Evolutionary conservation across 2,888 invertebrate genomes (phyloP).

Genomic region (Furcula furcula): DNA sequence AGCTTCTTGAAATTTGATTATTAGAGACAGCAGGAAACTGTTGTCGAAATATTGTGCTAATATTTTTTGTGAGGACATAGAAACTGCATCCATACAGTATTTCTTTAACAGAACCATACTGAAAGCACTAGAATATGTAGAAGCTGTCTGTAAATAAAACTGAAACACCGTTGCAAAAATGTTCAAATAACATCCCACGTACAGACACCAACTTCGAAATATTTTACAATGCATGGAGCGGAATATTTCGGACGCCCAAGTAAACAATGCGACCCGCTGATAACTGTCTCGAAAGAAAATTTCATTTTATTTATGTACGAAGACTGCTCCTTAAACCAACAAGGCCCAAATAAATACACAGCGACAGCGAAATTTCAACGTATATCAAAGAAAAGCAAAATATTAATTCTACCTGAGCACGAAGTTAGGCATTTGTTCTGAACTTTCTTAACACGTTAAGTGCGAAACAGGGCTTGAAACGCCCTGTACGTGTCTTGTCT

Average conservation of each 20-base stretch:
- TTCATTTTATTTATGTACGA: conserved; percentile 37
- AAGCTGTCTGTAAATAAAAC: too few species aligned
- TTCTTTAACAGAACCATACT: too few species aligned
- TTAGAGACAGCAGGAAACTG: too few species aligned
- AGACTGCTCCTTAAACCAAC: conserved; percentile 12
- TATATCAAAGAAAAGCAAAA: conserved; percentile 43
- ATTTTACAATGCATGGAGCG: conserved; percentile 12
- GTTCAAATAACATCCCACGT: background rate
- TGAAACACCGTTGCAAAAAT: too few species aligned
- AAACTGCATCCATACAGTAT: too few species aligned
- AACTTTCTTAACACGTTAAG: too few species aligned
- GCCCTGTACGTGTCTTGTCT: too few species aligned
- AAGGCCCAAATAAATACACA: conserved; percentile 1
- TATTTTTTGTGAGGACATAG: too few species aligned
- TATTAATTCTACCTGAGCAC: conserved; percentile 45
- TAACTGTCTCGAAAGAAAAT: conserved; percentile 34
- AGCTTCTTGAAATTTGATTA: too few species aligned
- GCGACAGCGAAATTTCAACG: conserved; percentile 21
- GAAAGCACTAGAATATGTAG: too few species aligned
- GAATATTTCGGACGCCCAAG: conserved; percentile 23
- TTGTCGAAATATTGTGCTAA: too few species aligned
- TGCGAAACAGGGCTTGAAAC: too few species aligned
- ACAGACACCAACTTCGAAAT: conserved; percentile 7
- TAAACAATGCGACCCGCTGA: conserved; percentile 38
- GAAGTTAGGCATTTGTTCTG: conserved; percentile 24